Evolutionary conservation across 2,888 invertebrate genomes (phyloP).

Genomic region (Caenorhabditis imperialis): DNA sequence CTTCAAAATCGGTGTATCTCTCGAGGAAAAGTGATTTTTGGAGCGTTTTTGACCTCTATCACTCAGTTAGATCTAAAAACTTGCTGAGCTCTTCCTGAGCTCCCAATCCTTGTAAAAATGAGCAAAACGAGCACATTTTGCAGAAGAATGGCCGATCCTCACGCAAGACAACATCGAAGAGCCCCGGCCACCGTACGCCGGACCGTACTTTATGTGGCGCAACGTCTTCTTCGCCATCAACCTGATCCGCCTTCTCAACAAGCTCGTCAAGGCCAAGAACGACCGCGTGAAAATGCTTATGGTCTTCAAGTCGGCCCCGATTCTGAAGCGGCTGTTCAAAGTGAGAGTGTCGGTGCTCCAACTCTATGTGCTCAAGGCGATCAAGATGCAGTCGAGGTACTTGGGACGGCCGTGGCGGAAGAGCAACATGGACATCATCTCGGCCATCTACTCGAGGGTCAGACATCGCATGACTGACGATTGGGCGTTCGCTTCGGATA

Average conservation of each 20-base stretch:
- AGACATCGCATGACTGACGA: conserved; percentile 91
- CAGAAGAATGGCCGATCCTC: conserved; percentile 75
- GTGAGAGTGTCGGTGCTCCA: conserved; percentile 86
- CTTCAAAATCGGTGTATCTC: no score
- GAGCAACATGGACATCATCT: conserved; percentile 99
- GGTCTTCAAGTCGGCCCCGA: conserved; percentile 98
- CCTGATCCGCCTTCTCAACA: conserved; percentile 91
- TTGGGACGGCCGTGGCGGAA: conserved; percentile 98
- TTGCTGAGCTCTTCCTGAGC: not conserved
- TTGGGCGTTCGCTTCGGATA: conserved; percentile 99
- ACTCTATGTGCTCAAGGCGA: conserved; percentile 93
- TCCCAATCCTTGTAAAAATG: not conserved
- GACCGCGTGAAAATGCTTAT: conserved; percentile 94
- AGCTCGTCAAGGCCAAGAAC: conserved; percentile 99
- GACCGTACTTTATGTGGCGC: conserved; percentile 90
- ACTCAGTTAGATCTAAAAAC: no score
- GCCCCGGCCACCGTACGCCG: conserved; percentile 47
- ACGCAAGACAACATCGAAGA: conserved; percentile 74
- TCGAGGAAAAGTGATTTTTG: no score
- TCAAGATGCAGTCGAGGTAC: conserved; percentile 99
- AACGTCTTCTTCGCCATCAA: conserved; percentile 99
- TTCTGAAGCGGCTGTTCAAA: conserved; percentile 93
- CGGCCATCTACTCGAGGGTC: conserved; percentile 95
- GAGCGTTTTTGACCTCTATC: no score
- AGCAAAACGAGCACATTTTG: conserved; percentile 35